Base-by-base conservation (phyloP, 2,888 invertebrate genomes). In the Horisme vitalbata region DNA sequence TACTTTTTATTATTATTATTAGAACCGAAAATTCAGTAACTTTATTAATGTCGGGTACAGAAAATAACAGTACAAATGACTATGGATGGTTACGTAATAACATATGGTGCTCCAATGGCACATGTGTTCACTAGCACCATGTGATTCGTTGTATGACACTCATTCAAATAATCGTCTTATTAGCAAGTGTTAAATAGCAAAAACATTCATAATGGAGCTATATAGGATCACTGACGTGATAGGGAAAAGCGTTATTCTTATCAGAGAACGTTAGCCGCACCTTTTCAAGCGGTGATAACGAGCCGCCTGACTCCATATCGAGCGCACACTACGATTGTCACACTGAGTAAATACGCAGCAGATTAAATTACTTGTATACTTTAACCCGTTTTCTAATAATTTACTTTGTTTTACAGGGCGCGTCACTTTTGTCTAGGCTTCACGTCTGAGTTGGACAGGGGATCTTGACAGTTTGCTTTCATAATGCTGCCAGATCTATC, bases 391-490 rank as follows among this genome's bases (percentile, higher is more conserved):
- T 39, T 65, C 61, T 65, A 61, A 60, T 65, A 60, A 60, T 65
- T 60, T 37, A 54, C 56, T 75, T 65, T 67, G 47, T 71, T 73
- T 83, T 73, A 51, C 82, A 83, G 79, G 65, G 48, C 38, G 50
- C 50, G 43, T 45, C 18, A 18, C 46, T 49, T 35, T 24, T 24
- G 34, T 33, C 33, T 47, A 34, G 87, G 83, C 73, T 81, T 76
- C 79, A 82, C 83, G 83, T 82, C 81, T 88, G 88, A 90, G 90
- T 90, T 90, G 90, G 90, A 90, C 84, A 87, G 90, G 83, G 79
- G 90, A 90, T 90, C 90, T 88, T 80, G 88, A 86, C 90, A 90
- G 89, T 87, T 85, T 80, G 60, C 68, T 57, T 49, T 64, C 43
- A 61, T 71, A 71, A 34, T 71, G 81, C 86, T 90, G 90, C 90